phyloP scores from a whole-genome alignment of 2,113 vertebrate species.

The Noturus placidus region DNA sequence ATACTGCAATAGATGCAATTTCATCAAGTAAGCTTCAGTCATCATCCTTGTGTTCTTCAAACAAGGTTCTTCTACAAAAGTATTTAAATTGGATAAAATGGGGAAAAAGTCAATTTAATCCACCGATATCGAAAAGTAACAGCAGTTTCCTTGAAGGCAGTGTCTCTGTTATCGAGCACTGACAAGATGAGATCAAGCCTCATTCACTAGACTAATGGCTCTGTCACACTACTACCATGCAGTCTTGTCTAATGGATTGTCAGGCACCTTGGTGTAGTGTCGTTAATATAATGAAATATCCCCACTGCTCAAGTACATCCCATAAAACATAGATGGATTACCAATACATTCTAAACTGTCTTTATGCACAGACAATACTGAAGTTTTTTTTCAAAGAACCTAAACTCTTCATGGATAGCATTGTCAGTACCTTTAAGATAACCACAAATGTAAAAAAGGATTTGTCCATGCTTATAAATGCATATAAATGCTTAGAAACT shows the following conservation, averaged over 20 bases:
- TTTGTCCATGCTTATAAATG: background rate
- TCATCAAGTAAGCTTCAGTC: background rate
- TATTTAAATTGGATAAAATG: background rate
- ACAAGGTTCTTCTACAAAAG: background rate
- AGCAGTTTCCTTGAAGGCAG: conserved; percentile 46
- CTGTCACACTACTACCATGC: conserved; percentile 22
- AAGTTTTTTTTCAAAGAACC: background rate
- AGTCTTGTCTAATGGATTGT: conserved; percentile 22
- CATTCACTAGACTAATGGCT: conserved; percentile 55
- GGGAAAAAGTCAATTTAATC: conserved; percentile 3
- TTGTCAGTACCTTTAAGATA: background rate
- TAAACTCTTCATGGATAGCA: background rate
- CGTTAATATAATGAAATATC: conserved; percentile 60
- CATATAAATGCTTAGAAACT: no score
- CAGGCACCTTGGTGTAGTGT: conserved; percentile 58
- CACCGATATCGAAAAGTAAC: conserved; percentile 34
- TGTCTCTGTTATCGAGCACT: conserved; percentile 58
- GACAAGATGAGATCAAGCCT: conserved; percentile 48
- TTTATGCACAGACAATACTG: background rate
- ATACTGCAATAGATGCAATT: background rate
- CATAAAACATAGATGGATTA: conserved; percentile 46
- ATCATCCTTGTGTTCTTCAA: background rate
- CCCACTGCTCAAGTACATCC: conserved; percentile 52
- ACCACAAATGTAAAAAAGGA: background rate
- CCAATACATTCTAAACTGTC: conserved; percentile 34